phyloP scores from a whole-genome alignment of 1,140 invertebrate species.

The Zaprionus gabonicus region DNA sequence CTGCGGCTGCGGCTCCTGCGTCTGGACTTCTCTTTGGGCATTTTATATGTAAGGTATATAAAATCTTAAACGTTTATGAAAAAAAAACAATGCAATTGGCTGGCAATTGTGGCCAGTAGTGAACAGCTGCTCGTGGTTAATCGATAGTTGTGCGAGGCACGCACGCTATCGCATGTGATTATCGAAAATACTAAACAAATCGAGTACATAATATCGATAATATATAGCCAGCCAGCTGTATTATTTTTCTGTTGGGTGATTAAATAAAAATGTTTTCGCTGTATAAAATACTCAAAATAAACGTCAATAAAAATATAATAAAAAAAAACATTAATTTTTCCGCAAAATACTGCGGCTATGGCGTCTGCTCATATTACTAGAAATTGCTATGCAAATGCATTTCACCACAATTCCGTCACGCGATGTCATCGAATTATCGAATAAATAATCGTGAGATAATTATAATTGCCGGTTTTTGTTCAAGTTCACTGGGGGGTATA shows the following conservation, averaged over 20 bases:
- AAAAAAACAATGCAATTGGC: conserved; percentile 17
- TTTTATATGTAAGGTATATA: conserved; percentile 13
- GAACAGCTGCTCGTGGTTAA: conserved; percentile 24
- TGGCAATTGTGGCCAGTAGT: background rate
- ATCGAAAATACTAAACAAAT: background rate
- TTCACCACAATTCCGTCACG: background rate
- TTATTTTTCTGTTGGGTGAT: background rate
- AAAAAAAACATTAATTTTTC: background rate
- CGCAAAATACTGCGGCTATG: background rate
- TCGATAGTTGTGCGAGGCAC: conserved; percentile 29
- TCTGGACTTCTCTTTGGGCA: conserved; percentile 64
- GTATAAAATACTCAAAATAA: background rate
- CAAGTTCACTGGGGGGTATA: conserved; percentile 9
- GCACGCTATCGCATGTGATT: background rate
- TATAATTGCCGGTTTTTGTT: conserved; percentile 30
- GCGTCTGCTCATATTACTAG: background rate
- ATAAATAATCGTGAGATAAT: conserved; percentile 1
- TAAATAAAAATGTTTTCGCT: background rate
- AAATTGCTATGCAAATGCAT: background rate
- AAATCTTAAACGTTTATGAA: conserved; percentile 42
- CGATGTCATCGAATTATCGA: background rate
- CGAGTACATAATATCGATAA: background rate
- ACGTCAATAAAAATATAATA: background rate
- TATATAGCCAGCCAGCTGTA: background rate
- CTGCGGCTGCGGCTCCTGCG: conserved; percentile 56